Percentiles rank a stretch among this genome's conserved stretches.
phyloP scores from a whole-genome alignment of 2,888 invertebrate species.

The Branchellion lobata region DNA sequence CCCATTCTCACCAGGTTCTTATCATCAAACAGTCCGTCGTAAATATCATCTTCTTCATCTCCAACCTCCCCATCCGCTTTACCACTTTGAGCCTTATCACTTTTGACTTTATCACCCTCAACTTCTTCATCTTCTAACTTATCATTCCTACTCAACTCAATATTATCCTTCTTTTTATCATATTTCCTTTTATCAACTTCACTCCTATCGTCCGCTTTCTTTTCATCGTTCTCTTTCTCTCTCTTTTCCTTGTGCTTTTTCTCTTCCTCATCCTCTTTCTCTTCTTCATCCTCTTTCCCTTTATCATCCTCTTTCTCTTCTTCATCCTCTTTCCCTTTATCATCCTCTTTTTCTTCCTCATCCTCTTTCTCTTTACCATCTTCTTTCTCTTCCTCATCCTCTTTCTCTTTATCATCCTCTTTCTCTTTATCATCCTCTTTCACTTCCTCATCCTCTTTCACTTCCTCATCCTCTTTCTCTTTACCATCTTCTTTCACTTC shows the following conservation, averaged over 20 bases:
- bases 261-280: background rate
- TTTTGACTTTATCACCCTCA: background rate
- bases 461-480: background rate
- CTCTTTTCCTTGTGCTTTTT: background rate
- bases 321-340: background rate
- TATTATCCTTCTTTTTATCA: background rate
- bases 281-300: background rate
- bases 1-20: background rate
- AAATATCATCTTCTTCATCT: background rate
- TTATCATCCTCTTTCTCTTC: background rate
- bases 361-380: slow-evolving; percentile 2
- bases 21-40: background rate
- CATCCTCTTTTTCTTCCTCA: background rate
- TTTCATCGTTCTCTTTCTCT: background rate
- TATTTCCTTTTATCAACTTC: background rate
- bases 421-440: background rate
- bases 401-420: background rate
- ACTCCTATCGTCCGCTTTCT: background rate
- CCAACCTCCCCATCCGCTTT: background rate
- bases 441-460: background rate
- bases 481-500: background rate
- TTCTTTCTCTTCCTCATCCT: background rate
- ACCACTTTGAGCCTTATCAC: background rate
- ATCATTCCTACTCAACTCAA: background rate
- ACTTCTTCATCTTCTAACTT: background rate